These are phyloP conservation scores for Cisticola juncidis DNA, from an alignment of 2,113 vertebrate genomes.

Conservation along the genomic window DNA sequence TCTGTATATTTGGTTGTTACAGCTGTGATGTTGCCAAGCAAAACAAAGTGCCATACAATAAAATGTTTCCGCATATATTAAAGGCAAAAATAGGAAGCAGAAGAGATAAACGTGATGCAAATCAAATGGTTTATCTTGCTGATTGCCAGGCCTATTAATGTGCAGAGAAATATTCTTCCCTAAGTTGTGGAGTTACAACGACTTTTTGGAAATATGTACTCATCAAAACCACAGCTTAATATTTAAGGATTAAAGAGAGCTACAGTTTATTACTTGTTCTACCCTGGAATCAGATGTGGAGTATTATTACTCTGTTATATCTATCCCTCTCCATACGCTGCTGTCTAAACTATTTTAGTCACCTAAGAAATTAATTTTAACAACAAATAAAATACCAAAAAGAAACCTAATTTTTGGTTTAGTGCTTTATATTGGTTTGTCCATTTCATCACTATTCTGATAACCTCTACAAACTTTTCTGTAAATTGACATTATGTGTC, in stretches of 20 bases:
- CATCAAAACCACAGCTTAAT: conserved; percentile 13
- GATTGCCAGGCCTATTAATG: conserved; percentile 1
- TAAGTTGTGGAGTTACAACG: background rate
- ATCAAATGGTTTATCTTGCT: conserved; percentile 16
- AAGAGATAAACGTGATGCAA: background rate
- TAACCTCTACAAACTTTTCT: background rate
- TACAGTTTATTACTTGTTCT: conserved; percentile 1
- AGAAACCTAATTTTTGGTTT: background rate
- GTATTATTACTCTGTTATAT: background rate
- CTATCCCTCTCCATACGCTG: background rate
- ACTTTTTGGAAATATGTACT: background rate
- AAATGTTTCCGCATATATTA: conserved; percentile 23
- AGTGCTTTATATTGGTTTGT: background rate
- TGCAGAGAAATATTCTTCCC: background rate
- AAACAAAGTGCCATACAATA: conserved; percentile 13
- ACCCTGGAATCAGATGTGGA: background rate
- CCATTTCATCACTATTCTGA: background rate
- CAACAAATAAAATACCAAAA: background rate
- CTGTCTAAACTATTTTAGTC: background rate
- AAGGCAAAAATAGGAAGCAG: conserved; percentile 20
- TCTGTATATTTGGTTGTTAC: conserved; percentile 43
- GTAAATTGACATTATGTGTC: background rate
- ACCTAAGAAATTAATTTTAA: background rate
- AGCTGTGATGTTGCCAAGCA: conserved; percentile 42
- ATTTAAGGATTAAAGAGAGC: conserved; percentile 17